Base-by-base conservation (phyloP, 2,797 vertebrate species). In the Erpetoichthys calabaricus region DNA sequence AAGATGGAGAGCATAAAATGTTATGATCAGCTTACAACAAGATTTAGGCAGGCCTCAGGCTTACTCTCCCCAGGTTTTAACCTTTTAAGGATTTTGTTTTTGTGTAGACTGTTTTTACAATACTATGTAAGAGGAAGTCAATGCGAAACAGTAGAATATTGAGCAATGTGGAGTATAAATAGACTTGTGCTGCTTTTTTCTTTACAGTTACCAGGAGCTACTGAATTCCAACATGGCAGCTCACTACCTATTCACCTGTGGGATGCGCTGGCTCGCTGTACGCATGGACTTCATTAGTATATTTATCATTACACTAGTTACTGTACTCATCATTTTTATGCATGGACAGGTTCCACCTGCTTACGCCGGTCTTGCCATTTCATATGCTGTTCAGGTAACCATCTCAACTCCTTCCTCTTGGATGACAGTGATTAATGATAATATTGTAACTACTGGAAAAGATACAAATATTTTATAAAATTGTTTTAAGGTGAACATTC, bases 281-380 rank as follows among this genome's bases (percentile, higher is more conserved):
- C 82, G 86, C 56, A 75, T 90, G 62, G 88, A 90, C 73, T 70
- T 90, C 63, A 85, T 90, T 71, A 89, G 85, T 66, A 85, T 87
- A 64, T 58, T 64, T 10, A 77, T 90, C 60, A 83, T 87, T 71
- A 84, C 84, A 44, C 55, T 67, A 10, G 79, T 85, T 25, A 80
- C 86, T 8, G 69, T 87, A 57, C 63, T 87, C 61, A 86, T 90
- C 55, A 78, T 89, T 64, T 69, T 86, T 68, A 88, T 86, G 83
- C 85, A 86, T 60, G 79, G 80, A 66, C 78, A 77, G 57, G 86
- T 89, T 68, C 68, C 84, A 62, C 79, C 86, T 49, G 83, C 88
- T 44, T 85, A 82, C 5, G 85, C 88, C 6, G 87, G 88, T 56
- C 75, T 90, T 51, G 87, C 88, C 64, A 78, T 90, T 65, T 86